Evolutionary conservation across 2,797 vertebrate species (phyloP), one percentile per base, ranked within the genome.

Genomic region (Myioborus miniatus): DNA sequence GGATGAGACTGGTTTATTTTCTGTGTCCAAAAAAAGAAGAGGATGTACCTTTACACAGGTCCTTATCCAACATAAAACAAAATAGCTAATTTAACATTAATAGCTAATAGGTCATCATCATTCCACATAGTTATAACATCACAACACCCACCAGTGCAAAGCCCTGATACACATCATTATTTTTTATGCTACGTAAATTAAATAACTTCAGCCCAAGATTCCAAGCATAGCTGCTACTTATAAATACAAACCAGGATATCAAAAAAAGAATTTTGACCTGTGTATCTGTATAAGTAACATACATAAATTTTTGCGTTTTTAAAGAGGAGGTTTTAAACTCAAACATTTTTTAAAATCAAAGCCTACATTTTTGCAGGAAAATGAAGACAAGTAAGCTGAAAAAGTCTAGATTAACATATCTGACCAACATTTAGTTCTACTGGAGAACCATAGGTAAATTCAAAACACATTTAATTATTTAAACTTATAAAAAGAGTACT

Each of bases 1-100:
- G 94, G 83, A 62, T 81, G 59, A 32, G 98, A 95, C 80, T 98
- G 98, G 97, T 96, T 98, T 47, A 97, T 85, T 96, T 98, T 93
- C 99, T 99, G 88, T 30, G 86, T 85, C 81, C 91, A 89, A 89
- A 60, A 56, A 93, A 69, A 93, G 19, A 68, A 93, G 52, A 44
- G 4, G 1, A 56, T 56, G 16, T 32, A 56, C 5, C 13, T 60
- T 95, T 24, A 79, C 21, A 90, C 16, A 80, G 26, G n/a, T 86
- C 55, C 56, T n/a, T 68, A 87, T 15, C 43, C 41, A 92, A 77
- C 19, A 71, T 12, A 52, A 17, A 60, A 77, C 44, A 63, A 91
- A 90, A 85, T 12, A 70, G 56, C n/a, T 44, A 15, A 44, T 37
- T 77, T 75, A 49, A 41, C 67, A 79, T 18, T 29, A 47, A 39